Base-by-base conservation (phyloP, 1,140 invertebrate genomes). In the Steinernema feltiae region DNA sequence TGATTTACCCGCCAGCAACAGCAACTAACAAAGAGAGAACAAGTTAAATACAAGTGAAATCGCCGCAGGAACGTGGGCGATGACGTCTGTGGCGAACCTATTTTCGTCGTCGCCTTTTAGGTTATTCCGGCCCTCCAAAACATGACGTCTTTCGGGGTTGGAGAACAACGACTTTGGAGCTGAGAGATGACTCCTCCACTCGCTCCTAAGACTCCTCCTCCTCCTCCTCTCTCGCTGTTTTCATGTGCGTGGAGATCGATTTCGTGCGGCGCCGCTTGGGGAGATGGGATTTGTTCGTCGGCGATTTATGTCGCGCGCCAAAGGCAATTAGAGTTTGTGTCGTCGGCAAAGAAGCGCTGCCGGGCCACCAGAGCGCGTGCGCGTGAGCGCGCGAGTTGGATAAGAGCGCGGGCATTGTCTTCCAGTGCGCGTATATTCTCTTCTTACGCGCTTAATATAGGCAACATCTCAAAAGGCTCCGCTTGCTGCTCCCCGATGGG, bases 1-100 rank as follows among this genome's bases (percentile, higher is more conserved):
- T 84, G 21, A 18, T 78, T 78, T 70, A 75, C 30, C n/a, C 69
- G 74, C 32, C 32, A 31, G n/a, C n/a, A n/a, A n/a, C n/a, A n/a
- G n/a, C n/a, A 74, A n/a, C 32, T 12, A 30, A 15, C 2, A 72
- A 72, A 72, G 3, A 69, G 7, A 12, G 53, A 7, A 63, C 2
- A 15, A 27, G 7, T 21, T 3, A 12, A 27, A 27, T 15, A 27
- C 24, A 3, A 32, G 70, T 3, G n/a, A 71, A 31, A 15, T 32
- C 12, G 30, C 35, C 12, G 3, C 31, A 71, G 70, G 35, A 71
- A 71, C 70, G 15, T 7, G 15, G 35, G 12, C 31, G 70, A 29
- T 32, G 70, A 71, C 70, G 70, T 71, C 30, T 29, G 41, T 21
- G 53, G 7, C 7, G 53, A 63, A 63, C 53, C 53, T 63, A 63